These are phyloP conservation scores for Pseudochaenichthys georgianus DNA, from an alignment of 2,797 vertebrate species.

Conservation along the genomic window DNA sequence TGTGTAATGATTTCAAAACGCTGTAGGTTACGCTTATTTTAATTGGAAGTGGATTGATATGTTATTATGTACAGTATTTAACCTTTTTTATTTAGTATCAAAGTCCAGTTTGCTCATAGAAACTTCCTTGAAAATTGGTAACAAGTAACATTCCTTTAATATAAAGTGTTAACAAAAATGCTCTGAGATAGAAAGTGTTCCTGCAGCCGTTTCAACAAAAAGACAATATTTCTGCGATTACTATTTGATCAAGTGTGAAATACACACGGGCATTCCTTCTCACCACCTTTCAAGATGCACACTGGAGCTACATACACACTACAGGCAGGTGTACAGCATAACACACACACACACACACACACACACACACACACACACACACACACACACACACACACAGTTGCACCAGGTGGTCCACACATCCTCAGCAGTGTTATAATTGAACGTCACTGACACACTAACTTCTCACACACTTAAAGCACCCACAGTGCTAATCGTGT, in stretches of 20 bases:
- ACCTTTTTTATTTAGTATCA: neutral
- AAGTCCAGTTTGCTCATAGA: neutral
- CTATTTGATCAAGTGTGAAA: conserved; percentile 56
- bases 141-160: neutral
- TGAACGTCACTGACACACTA: conserved; percentile 45
- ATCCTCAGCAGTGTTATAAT: conserved; percentile 13
- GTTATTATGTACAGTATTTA: neutral
- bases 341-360: no score
- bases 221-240: conserved; percentile 16
- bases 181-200: conserved; percentile 23
- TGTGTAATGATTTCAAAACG: neutral
- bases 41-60: neutral
- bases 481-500: conserved; percentile 32
- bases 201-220: conserved; percentile 4
- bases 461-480: conserved; percentile 29
- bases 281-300: conserved; percentile 18
- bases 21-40: neutral
- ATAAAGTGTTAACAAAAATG: neutral
- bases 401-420: conserved; percentile 17
- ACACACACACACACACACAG: conserved; percentile 21
- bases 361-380: no score
- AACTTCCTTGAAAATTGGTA: neutral
- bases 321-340: conserved; percentile 30
- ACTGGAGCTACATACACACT: conserved; percentile 37
- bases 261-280: conserved; percentile 38